Conservation (phyloP, 2,113 vertebrate species). For the Larimichthys polyactis region DNA sequence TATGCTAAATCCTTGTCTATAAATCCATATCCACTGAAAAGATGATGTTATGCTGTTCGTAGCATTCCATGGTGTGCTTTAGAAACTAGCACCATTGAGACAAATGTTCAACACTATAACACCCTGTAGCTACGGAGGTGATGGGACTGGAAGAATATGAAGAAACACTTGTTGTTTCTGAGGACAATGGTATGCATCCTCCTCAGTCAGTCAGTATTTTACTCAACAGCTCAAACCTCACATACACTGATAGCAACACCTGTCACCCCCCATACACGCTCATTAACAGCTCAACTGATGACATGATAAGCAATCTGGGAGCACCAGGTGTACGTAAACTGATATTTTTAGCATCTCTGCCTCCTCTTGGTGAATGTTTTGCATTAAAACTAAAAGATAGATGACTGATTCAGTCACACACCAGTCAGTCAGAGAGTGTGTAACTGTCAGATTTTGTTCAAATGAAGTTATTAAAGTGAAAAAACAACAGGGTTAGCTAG, state of each 20-base stretch:
- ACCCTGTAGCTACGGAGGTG: background rate
- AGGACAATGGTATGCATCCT: background rate
- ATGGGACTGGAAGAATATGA: background rate
- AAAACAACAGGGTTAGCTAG: no score
- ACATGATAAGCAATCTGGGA: constrained; percentile 12
- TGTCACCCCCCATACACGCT: background rate
- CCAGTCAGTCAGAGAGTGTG: no score
- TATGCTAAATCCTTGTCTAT: background rate
- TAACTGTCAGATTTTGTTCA: background rate
- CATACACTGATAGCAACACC: background rate
- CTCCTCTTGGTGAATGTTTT: background rate
- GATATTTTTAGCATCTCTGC: background rate
- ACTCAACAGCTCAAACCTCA: background rate
- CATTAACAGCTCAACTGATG: constrained; percentile 21
- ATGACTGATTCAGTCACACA: background rate
- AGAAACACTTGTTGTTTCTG: background rate
- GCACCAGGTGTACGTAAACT: background rate
- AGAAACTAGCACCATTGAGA: background rate
- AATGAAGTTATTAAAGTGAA: background rate
- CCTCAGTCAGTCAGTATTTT: background rate
- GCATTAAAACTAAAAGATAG: background rate
- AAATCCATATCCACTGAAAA: background rate
- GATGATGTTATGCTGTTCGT: background rate
- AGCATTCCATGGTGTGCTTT: background rate
- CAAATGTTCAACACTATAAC: background rate